phyloP scores from a whole-genome alignment of 64 coral and sea anemone genomes.

The Porites australiensis region DNA sequence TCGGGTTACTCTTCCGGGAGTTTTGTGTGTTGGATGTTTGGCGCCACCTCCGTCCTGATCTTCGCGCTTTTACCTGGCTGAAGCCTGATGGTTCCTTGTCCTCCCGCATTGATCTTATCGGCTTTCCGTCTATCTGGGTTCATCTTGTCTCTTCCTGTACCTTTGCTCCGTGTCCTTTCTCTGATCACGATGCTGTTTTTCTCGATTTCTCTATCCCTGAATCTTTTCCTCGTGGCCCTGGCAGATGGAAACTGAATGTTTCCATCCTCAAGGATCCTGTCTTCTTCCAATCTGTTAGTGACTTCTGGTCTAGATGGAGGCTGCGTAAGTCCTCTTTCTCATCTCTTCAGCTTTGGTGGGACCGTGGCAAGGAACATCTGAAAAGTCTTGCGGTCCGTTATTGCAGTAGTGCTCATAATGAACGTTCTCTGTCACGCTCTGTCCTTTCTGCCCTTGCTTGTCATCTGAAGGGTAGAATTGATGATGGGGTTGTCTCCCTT shows the following conservation, averaged over 20 bases:
- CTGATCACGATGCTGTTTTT: slow-evolving; percentile 54
- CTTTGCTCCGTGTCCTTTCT: slow-evolving; percentile 9
- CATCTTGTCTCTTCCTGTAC: neutral
- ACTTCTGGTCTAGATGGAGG: neutral
- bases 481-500: neutral
- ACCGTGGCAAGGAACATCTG: neutral
- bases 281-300: neutral
- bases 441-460: neutral
- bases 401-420: too few species aligned
- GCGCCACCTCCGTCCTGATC: too few species aligned
- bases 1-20: too few species aligned
- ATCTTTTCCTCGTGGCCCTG: neutral
- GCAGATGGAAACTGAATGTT: slow-evolving; percentile 11
- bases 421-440: fast-evolving
- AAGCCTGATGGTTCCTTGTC: too few species aligned
- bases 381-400: neutral
- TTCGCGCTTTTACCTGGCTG: too few species aligned
- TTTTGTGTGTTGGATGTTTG: too few species aligned
- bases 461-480: neutral
- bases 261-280: neutral
- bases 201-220: neutral
- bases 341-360: neutral
- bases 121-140: neutral
- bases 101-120: too few species aligned
- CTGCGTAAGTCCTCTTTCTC: neutral